phyloP scores from a whole-genome alignment of 1,140 invertebrate genomes.

The Dinothrombium tinctorium region DNA sequence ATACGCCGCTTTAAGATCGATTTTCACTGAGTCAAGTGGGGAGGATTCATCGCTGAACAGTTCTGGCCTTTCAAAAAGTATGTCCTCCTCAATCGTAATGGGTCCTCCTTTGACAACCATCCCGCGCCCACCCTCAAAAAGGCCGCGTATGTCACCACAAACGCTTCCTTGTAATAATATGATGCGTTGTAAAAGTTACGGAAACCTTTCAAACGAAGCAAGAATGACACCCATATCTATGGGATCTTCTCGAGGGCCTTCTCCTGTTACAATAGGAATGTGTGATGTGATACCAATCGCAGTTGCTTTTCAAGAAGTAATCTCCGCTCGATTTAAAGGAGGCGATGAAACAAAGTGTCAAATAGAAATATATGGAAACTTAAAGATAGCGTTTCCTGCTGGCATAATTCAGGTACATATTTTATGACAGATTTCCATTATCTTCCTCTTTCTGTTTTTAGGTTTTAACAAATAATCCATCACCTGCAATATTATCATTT shows the following conservation, averaged over 20 bases:
- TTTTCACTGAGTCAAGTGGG: too few species aligned
- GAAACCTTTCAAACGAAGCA: conserved; percentile 41
- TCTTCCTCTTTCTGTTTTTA: conserved; percentile 1
- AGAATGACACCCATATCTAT: conserved; percentile 34
- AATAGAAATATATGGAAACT: conserved; percentile 79
- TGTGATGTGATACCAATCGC: conserved; percentile 82
- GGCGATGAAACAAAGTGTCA: conserved; percentile 50
- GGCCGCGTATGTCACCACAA: conserved; percentile 35
- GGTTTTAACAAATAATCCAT: conserved; percentile 50
- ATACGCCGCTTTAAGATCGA: too few species aligned
- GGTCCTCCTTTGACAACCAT: not conserved
- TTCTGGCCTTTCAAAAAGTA: conserved; percentile 10
- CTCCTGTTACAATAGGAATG: conserved; percentile 79
- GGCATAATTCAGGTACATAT: conserved; percentile 47
- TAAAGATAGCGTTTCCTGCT: conserved; percentile 91
- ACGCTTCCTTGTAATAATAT: conserved; percentile 24
- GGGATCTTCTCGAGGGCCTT: conserved; percentile 70
- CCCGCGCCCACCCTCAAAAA: conserved; percentile 15
- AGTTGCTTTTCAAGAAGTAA: conserved; percentile 86
- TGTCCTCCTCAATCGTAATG: conserved; percentile 2
- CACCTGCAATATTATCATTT: conserved; percentile 63
- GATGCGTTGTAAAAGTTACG: conserved; percentile 45
- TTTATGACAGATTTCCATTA: not conserved
- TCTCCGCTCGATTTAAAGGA: conserved; percentile 71
- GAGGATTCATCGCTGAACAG: too few species aligned